Percentiles rank a stretch among this genome's conserved stretches.
These are phyloP conservation scores for Agonopterix alstromeriana DNA, from an alignment of 2,888 invertebrate species.

Conservation along the genomic window DNA sequence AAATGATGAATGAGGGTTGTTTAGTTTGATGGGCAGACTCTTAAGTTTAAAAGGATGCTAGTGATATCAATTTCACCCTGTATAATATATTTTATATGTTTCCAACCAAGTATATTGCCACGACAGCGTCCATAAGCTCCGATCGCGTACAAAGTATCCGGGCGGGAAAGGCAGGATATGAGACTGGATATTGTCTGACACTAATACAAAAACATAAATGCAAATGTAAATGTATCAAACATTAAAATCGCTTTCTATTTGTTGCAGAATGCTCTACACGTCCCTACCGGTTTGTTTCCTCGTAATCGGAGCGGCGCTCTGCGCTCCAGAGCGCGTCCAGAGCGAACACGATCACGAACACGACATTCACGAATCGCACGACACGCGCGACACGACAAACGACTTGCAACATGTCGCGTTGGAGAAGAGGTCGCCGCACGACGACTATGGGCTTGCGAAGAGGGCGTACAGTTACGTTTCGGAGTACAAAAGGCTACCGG, in stretches of 20 bases:
- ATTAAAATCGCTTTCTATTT: conserved; percentile 9
- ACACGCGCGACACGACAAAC: neutral
- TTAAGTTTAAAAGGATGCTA: too few species aligned
- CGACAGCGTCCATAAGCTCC: too few species aligned
- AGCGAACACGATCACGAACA: conserved; percentile 28
- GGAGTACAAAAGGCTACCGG: conserved; percentile 78
- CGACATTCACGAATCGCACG: conserved; percentile 11
- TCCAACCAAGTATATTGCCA: too few species aligned
- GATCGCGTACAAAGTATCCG: too few species aligned
- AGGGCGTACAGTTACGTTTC: conserved; percentile 79
- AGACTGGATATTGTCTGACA: too few species aligned
- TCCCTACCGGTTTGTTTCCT: conserved; percentile 46
- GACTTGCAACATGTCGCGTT: conserved; percentile 19
- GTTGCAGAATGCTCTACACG: conserved; percentile 59
- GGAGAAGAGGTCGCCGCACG: conserved; percentile 69
- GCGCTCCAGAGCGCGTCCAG: conserved; percentile 51
- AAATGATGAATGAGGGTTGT: too few species aligned
- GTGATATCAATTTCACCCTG: too few species aligned
- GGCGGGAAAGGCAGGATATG: too few species aligned
- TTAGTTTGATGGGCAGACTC: too few species aligned
- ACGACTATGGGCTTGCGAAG: conserved; percentile 74
- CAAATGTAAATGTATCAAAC: too few species aligned
- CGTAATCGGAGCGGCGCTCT: conserved; percentile 44
- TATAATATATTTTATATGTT: too few species aligned
- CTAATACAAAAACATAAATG: too few species aligned